These are phyloP conservation scores for Ips nitidus DNA, from an alignment of 1,140 invertebrate genomes.

Conservation along the genomic window DNA sequence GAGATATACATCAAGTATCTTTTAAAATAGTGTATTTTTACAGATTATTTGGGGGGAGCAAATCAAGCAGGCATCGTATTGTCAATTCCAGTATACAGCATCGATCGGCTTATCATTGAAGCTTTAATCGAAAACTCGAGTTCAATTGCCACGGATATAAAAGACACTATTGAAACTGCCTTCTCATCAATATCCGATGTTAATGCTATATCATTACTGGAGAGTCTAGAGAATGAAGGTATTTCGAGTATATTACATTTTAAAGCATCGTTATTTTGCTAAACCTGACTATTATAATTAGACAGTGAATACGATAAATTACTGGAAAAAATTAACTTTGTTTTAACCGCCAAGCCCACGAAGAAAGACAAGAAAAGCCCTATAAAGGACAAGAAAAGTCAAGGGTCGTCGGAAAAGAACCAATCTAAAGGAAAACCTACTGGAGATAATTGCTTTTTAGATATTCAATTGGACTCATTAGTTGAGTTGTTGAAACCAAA, in stretches of 20 bases:
- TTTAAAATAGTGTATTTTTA: constrained; percentile 4
- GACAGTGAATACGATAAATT: constrained; percentile 39
- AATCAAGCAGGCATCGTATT: constrained; percentile 38
- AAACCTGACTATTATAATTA: background rate
- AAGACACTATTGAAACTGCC: constrained; percentile 38
- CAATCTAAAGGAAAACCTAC: constrained; percentile 12
- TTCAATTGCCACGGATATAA: constrained; percentile 37
- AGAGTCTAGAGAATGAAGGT: constrained; percentile 23
- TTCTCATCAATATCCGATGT: constrained; percentile 20
- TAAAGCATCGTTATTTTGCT: background rate
- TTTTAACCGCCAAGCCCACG: constrained; percentile 31
- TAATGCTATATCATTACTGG: constrained; percentile 17
- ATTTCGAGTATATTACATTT: background rate
- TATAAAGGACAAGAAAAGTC: constrained; percentile 23
- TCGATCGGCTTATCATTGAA: constrained; percentile 45
- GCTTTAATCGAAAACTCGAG: constrained; percentile 29
- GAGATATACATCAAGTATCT: background rate
- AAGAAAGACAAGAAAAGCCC: constrained; percentile 13
- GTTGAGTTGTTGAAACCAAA: constrained; percentile 39
- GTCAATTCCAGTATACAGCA: constrained; percentile 34
- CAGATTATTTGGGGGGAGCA: constrained; percentile 42
- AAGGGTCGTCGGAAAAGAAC: constrained; percentile 30
- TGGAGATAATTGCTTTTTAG: constrained; percentile 29
- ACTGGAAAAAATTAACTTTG: constrained; percentile 32
- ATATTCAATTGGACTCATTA: constrained; percentile 39